phyloP scores from a whole-genome alignment of 2,888 invertebrate genomes.

The Ectobius pallidus region DNA sequence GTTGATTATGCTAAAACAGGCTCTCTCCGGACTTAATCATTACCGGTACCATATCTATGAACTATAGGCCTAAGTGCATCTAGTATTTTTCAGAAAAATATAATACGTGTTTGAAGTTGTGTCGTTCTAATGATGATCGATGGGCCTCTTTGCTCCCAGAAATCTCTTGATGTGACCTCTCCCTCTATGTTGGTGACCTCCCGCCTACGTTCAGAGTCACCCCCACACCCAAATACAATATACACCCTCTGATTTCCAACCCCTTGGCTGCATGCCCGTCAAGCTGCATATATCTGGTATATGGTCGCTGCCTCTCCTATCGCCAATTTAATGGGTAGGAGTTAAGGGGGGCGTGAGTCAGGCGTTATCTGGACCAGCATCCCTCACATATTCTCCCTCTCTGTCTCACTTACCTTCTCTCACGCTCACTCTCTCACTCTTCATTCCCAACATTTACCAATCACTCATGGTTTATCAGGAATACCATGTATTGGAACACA shows the following conservation, averaged over 20 bases:
- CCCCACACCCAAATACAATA: conserved; percentile 12
- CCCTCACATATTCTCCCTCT: conserved; percentile 3
- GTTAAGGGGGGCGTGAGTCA: conserved; percentile 24
- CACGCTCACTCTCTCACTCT: not conserved
- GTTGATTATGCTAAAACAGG: no score
- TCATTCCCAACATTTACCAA: conserved; percentile 23
- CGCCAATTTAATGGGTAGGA: conserved; percentile 24
- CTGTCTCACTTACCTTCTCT: not conserved
- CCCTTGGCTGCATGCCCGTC: conserved; percentile 8
- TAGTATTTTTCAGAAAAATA: no score
- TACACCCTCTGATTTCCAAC: conserved; percentile 5
- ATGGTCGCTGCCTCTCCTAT: conserved; percentile 16
- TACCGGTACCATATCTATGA: no score
- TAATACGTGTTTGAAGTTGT: no score
- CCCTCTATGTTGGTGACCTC: not conserved
- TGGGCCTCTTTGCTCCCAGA: not conserved
- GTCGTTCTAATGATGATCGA: conserved; percentile 6
- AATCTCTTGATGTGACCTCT: conserved; percentile 2
- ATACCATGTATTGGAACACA: conserved; percentile 23
- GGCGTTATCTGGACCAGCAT: conserved; percentile 21
- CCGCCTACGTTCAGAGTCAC: conserved; percentile 2
- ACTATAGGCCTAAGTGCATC: no score
- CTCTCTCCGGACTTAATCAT: no score
- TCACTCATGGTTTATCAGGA: conserved; percentile 24
- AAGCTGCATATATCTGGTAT: not conserved